Evolutionary conservation across 2,113 vertebrate species (phyloP).

Genomic region (Dasypus novemcinctus): DNA sequence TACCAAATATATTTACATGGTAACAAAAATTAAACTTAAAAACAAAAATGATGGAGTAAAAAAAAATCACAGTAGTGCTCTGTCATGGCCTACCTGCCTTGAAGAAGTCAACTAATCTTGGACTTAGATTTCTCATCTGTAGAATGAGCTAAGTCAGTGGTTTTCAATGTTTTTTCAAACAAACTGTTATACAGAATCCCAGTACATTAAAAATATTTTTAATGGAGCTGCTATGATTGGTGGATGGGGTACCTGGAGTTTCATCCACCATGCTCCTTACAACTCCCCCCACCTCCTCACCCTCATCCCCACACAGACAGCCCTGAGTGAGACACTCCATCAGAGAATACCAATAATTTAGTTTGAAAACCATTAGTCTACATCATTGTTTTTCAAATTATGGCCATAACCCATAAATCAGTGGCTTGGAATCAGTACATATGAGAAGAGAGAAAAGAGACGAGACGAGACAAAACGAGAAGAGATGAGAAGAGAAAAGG

Average conservation of each 20-base stretch:
- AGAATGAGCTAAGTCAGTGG: not conserved
- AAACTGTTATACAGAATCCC: not conserved
- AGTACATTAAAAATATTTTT: not conserved
- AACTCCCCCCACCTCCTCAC: not conserved
- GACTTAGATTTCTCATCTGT: slow-evolving; percentile 23
- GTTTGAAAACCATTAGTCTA: not conserved
- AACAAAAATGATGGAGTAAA: slow-evolving; percentile 20
- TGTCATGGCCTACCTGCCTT: not conserved
- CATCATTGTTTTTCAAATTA: not conserved
- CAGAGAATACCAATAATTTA: not conserved
- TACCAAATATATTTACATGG: not conserved
- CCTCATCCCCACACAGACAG: not conserved
- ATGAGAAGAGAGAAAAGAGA: not conserved
- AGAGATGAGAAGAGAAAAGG: not conserved
- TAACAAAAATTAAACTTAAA: not conserved
- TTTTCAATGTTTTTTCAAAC: not conserved
- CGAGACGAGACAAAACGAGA: not conserved
- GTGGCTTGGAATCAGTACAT: not conserved
- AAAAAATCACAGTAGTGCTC: not conserved
- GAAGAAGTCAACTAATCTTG: not conserved
- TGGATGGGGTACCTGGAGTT: not conserved
- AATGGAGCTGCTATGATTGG: not conserved
- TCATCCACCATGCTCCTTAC: not conserved
- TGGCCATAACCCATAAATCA: not conserved
- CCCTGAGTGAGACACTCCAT: not conserved